A percentile compares a stretch with the other conserved stretches of the same genome.
phyloP scores from a whole-genome alignment of 2,888 invertebrate genomes.

The Malacosoma neustria region DNA sequence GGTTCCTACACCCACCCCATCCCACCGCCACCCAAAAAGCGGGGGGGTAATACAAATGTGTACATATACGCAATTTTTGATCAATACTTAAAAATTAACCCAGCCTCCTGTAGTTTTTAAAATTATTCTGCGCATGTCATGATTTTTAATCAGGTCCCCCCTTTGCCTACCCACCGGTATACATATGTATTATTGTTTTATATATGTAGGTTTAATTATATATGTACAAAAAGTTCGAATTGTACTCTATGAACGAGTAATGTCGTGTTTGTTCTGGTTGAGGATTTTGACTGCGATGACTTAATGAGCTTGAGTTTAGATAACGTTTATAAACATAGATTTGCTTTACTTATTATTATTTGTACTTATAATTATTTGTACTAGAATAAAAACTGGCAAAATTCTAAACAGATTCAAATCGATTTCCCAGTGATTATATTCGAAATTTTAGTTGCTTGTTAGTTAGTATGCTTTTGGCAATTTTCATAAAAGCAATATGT shows the following conservation, averaged over 20 bases:
- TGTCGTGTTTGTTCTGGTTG: background rate
- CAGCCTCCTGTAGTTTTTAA: constrained; percentile 71
- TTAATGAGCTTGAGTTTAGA: too few species aligned
- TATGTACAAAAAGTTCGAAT: constrained; percentile 11
- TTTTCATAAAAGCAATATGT: too few species aligned
- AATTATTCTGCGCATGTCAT: constrained; percentile 74
- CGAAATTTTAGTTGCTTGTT: too few species aligned
- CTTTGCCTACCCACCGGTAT: constrained; percentile 47
- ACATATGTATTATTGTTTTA: constrained; percentile 8
- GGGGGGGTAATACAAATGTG: constrained; percentile 24
- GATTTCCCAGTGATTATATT: too few species aligned
- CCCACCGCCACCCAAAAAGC: constrained; percentile 13
- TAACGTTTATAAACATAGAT: too few species aligned
- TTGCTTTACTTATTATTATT: too few species aligned
- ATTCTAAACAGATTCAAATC: too few species aligned
- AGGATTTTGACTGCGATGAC: background rate
- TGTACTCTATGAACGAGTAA: background rate
- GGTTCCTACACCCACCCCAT: constrained; percentile 16
- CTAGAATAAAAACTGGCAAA: too few species aligned
- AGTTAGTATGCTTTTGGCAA: too few species aligned
- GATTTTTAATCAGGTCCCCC: constrained; percentile 69
- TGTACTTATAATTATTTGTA: too few species aligned
- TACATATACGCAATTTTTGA: constrained; percentile 69
- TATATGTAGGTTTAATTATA: constrained; percentile 16
- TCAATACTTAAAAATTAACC: constrained; percentile 76